These are phyloP conservation scores for Spicauda simplicius DNA, from an alignment of 2,888 invertebrate genomes.

Conservation along the genomic window DNA sequence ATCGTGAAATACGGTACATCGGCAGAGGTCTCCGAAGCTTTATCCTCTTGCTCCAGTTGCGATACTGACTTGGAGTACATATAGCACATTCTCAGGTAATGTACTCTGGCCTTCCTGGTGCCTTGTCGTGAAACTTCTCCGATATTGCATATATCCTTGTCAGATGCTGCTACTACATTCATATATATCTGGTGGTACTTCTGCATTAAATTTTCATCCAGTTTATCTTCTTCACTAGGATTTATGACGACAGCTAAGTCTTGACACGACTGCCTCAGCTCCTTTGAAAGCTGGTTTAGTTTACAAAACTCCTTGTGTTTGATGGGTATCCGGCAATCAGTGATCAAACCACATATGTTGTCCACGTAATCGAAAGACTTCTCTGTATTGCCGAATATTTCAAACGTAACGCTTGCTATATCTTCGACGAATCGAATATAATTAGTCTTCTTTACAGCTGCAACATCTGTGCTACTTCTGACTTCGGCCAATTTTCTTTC, in stretches of 20 bases:
- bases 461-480: constrained; percentile 68
- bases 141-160: constrained; percentile 75
- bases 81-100: constrained; percentile 82
- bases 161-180: constrained; percentile 77
- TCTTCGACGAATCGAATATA: constrained; percentile 80
- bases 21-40: constrained; percentile 51
- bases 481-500: constrained; percentile 80
- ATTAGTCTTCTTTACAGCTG: constrained; percentile 75
- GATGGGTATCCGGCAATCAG: constrained; percentile 76
- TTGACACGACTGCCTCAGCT: constrained; percentile 76
- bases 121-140: constrained; percentile 68
- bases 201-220: constrained; percentile 67
- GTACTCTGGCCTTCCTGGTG: constrained; percentile 68
- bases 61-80: constrained; percentile 85
- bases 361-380: constrained; percentile 75
- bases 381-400: constrained; percentile 77
- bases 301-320: constrained; percentile 80
- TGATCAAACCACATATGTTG: constrained; percentile 73
- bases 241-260: constrained; percentile 71
- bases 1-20: constrained; percentile 80
- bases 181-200: constrained; percentile 80
- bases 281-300: constrained; percentile 74
- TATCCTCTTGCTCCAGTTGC: constrained; percentile 73
- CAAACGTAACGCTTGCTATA: constrained; percentile 77
- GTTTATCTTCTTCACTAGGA: constrained; percentile 50